Base-by-base conservation (phyloP, 2,888 invertebrate species). In the Ptychoptera albimana region DNA sequence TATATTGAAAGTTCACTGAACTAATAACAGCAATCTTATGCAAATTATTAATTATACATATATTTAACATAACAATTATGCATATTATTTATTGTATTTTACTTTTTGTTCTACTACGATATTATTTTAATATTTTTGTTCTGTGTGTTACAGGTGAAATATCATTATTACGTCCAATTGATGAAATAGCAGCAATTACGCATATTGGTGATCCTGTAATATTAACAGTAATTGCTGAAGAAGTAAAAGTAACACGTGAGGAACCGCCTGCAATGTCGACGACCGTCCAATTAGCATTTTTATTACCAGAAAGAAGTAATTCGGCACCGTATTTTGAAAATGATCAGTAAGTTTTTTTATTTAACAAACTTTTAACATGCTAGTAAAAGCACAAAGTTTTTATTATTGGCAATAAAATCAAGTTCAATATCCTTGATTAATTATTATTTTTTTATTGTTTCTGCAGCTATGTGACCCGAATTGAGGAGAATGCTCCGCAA, bases 141-240 rank as follows among this genome's bases (percentile, higher is more conserved):
- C 13, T 43, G 15, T 42, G 30, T 15, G 36, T 44, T 69, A 37
- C 59, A 82, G 82, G 82, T 47, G 79, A 79, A 67, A 72, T 83
- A 49, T 72, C 70, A 50, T 61, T 82, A 50, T 70, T 79, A 50
- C 73, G 79, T 51, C 82, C 87, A 1, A 66, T 89, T 30, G 77
- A 81, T 52, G 84, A 88, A 57, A 75, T 89, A 51, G 76, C 81
- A 44, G 77, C 82, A 45, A 83, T 85, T 53, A 81, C 82, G 12
- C 81, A 82, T 57, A 77, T 81, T n/a, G 82, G 84, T 42, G 80
- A 85, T 45, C 88, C 89, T 2, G 81, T 89, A 45, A 70, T 87
- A 41, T 71, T 89, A 49, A 85, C 82, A 1, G 81, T 89, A 43
- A 78, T 87, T 42, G 89, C 89, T 3, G 87, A 88, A 61, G 89